These are phyloP conservation scores for Bothrops jararaca DNA, from an alignment of 2,113 vertebrate genomes.

Conservation along the genomic window DNA sequence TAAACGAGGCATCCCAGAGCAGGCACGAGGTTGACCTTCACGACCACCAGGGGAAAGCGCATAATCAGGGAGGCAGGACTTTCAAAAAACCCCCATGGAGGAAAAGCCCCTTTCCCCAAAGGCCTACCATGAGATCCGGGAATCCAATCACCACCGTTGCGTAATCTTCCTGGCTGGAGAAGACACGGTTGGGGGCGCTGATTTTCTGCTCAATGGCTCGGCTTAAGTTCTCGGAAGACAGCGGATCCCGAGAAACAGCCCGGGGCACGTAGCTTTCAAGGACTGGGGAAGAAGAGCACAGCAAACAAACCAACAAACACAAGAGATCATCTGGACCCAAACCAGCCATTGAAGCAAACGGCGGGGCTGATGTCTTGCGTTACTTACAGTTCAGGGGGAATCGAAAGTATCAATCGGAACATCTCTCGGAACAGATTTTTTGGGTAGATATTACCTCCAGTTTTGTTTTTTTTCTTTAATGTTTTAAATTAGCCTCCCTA, in stretches of 20 bases:
- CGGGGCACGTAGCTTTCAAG: conserved; percentile 71
- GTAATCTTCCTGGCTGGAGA: conserved; percentile 79
- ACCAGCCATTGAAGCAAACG: conserved; percentile 10
- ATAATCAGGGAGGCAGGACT: not conserved
- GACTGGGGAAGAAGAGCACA: conserved; percentile 57
- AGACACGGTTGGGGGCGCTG: conserved; percentile 87
- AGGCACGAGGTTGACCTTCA: not conserved
- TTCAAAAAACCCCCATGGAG: not conserved
- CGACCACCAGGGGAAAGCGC: no score
- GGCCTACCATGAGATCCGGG: conserved; percentile 91
- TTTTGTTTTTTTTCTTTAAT: no score
- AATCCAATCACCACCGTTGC: conserved; percentile 87
- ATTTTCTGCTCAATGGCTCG: conserved; percentile 90
- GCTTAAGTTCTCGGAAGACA: conserved; percentile 90
- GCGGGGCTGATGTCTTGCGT: not conserved
- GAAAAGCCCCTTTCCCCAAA: not conserved
- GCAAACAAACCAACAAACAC: conserved; percentile 43
- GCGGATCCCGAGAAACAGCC: conserved; percentile 82
- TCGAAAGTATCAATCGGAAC: not conserved
- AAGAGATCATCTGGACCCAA: not conserved
- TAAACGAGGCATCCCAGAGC: not conserved
- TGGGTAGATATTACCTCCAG: not conserved
- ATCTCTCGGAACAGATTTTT: not conserved
- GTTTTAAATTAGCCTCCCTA: not conserved
- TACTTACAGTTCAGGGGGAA: not conserved